Evolutionary conservation across 2,888 invertebrate genomes (phyloP).

Genomic region (Calameuta idolon): DNA sequence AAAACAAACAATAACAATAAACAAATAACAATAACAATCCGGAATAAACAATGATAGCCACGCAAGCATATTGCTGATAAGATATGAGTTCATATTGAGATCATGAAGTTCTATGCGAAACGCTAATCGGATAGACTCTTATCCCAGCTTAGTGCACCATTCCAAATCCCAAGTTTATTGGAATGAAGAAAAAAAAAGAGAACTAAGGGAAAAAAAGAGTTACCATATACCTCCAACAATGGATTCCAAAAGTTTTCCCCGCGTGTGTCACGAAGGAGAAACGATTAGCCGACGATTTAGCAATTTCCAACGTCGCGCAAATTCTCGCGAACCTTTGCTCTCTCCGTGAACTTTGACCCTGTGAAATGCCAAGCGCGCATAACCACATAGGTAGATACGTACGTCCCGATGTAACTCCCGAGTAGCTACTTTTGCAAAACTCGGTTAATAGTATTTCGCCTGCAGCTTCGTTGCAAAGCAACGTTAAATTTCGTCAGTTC

Average conservation of each 20-base stretch:
- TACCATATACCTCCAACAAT: not conserved
- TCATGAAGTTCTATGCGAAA: not conserved
- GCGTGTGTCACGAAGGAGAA: not conserved
- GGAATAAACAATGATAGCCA: not conserved
- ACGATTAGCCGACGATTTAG: not conserved
- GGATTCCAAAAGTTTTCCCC: not conserved
- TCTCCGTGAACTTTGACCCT: not conserved
- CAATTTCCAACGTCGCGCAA: not conserved
- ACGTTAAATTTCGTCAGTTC: not conserved
- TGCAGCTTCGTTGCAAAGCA: not conserved
- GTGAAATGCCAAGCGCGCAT: not conserved
- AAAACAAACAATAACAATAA: no score
- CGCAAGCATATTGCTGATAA: not conserved
- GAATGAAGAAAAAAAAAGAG: not conserved
- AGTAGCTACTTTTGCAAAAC: conserved; percentile 38
- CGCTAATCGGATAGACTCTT: not conserved
- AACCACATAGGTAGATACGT: not conserved
- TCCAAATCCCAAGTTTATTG: not conserved
- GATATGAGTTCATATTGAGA: not conserved
- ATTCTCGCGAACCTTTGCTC: not conserved
- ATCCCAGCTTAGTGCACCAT: not conserved
- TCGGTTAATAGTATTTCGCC: conserved; percentile 40
- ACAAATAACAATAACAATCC: no score
- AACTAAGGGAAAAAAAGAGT: not conserved
- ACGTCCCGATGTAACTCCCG: conserved; percentile 11